Percentiles rank a stretch among this genome's conserved stretches.
Conservation (phyloP, 1,140 invertebrate species). For the Drosophila willistoni region DNA sequence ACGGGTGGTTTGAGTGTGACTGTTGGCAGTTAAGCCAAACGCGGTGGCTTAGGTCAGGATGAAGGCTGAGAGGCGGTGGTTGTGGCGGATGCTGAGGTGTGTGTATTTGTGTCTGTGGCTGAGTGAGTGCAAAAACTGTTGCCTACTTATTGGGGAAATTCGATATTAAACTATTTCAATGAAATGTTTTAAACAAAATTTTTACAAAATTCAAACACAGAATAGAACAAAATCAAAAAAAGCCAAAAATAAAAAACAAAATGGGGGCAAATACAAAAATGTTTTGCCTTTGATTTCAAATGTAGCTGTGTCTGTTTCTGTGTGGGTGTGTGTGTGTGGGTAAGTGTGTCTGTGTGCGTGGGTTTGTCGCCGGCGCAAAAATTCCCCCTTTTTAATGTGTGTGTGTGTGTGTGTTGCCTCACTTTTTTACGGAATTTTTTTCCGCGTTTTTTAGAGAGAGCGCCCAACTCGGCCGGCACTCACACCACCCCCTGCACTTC, state of each 20-base stretch:
- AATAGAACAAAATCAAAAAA: conserved; percentile 14
- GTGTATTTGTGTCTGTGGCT: conserved; percentile 18
- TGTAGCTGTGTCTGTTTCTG: conserved; percentile 16
- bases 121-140: conserved; percentile 26
- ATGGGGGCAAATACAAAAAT: conserved; percentile 21
- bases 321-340: conserved; percentile 24
- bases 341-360: conserved; percentile 37
- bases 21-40: conserved; percentile 73
- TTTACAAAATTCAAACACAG: not conserved
- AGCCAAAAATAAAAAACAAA: conserved; percentile 27
- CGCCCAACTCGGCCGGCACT: conserved; percentile 41
- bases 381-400: conserved; percentile 65
- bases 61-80: conserved; percentile 34
- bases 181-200: not conserved
- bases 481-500: conserved; percentile 39
- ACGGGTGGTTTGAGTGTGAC: conserved; percentile 32
- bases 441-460: conserved; percentile 76
- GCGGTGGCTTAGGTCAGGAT: conserved; percentile 77
- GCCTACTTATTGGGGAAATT: conserved; percentile 32
- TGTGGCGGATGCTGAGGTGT: conserved; percentile 57
- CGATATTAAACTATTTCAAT: not conserved
- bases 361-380: conserved; percentile 72
- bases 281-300: conserved; percentile 13
- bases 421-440: conserved; percentile 76
- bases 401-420: conserved; percentile 26